Evolutionary conservation across 2,113 vertebrate species (phyloP), one percentile per base, ranked within the genome.

Genomic region (Astatotilapia flaviijosephi): DNA sequence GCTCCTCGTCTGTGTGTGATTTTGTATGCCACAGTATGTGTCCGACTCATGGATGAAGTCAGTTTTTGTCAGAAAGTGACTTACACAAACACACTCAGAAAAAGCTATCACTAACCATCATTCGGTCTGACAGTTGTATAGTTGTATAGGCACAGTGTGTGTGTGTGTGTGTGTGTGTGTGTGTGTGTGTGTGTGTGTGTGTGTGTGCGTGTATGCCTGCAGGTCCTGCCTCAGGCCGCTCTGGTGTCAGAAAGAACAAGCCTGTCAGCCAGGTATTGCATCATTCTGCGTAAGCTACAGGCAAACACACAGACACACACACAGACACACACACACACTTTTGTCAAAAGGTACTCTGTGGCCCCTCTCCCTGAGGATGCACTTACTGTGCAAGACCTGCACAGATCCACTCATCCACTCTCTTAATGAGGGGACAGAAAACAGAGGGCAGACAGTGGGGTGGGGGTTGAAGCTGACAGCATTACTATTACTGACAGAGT

Each of bases 391-490:
- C 40, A 86, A 87, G 90, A 83, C 90, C 84, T 82, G 85, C 86
- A 89, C 73, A 65, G 79, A 84, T 85, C 80, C 83, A 89, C 42
- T 93, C 75, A 85, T 84, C 82, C 83, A 88, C 53, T 93, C 75
- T 83, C 65, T 28, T 94, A 95, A 95, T 94, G 89, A 93, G 94
- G 77, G 56, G 80, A 89, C 86, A 70, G 77, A 62, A 93, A 87
- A 87, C 75, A 73, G 77, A 89, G 73, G 82, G 65, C 75, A 88
- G 70, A 83, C 12, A 9, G n/a, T 11, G 42, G 56, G 40, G 68
- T 7, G 81, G 51, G 7, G 31, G 6, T 33, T 56, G 83, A 84
- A 84, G 56, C 56, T 60, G 26, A 58, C 55, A 28, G 8, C 17
- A 60, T 17, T 60, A 53, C 1, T 11, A 83, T 86, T 56, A 89